Conservation (phyloP, 2,113 vertebrate genomes). For the Dermatemys mawii region DNA sequence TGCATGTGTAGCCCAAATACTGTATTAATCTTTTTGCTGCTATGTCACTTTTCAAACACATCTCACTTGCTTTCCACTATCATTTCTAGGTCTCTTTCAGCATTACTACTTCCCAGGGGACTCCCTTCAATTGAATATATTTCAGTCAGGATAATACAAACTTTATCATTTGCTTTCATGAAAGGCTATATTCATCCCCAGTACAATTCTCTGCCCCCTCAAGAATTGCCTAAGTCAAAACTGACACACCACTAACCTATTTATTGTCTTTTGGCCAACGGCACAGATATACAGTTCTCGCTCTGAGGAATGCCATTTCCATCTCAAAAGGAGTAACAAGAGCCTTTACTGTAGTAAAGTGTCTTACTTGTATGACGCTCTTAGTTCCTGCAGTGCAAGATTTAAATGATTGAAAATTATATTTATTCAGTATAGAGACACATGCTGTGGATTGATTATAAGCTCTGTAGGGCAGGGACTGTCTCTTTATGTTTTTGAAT, state of each 20-base stretch:
- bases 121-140: neutral
- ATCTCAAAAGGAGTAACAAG: neutral
- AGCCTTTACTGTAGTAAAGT: neutral
- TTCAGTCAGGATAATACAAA: neutral
- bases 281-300: too few relatives aligned
- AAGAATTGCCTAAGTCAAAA: neutral
- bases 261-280: too few relatives aligned
- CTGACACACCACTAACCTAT: neutral
- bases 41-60: neutral
- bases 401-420: too few relatives aligned
- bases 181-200: neutral
- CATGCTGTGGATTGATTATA: too few relatives aligned
- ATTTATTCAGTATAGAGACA: too few relatives aligned
- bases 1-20: neutral
- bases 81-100: neutral
- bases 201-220: neutral
- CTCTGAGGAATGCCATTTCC: neutral
- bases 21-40: neutral
- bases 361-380: neutral
- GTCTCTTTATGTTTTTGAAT: too few relatives aligned
- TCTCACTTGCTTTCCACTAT: neutral
- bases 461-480: too few relatives aligned
- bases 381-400: too few relatives aligned
- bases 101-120: too few relatives aligned
- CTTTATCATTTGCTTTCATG: neutral